Conservation (phyloP, 2,797 vertebrate species). For the Hafferia zeledoni region DNA sequence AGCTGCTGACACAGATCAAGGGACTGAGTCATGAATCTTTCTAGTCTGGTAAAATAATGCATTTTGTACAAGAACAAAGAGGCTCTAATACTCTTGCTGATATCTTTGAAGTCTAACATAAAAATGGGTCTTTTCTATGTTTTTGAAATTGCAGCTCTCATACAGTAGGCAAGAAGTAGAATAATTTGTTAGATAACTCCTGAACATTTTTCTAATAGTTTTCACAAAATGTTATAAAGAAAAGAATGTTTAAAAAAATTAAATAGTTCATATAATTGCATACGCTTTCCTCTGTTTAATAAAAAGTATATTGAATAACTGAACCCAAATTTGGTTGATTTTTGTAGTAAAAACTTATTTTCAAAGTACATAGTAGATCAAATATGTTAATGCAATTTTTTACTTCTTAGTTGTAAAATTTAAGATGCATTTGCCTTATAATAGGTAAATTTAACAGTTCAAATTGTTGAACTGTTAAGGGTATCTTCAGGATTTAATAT, state of each 20-base stretch:
- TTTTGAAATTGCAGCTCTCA: slow-evolving; percentile 64
- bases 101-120: slow-evolving; percentile 50
- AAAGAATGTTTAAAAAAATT: slow-evolving; percentile 9
- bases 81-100: slow-evolving; percentile 28
- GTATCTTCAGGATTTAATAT: neutral
- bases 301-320: neutral
- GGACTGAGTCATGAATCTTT: slow-evolving; percentile 54
- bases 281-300: slow-evolving; percentile 5
- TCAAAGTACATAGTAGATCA: neutral
- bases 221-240: slow-evolving; percentile 35
- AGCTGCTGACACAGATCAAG: slow-evolving; percentile 59
- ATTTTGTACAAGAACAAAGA: slow-evolving; percentile 67
- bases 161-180: slow-evolving; percentile 51
- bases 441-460: neutral
- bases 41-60: slow-evolving; percentile 44
- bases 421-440: neutral
- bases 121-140: slow-evolving; percentile 26
- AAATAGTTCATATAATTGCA: neutral
- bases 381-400: neutral
- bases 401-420: neutral
- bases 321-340: neutral
- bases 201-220: slow-evolving; percentile 29
- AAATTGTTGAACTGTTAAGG: neutral
- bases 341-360: neutral
- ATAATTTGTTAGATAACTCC: slow-evolving; percentile 55